These are phyloP conservation scores for Ophiothrix spiculata DNA, from an alignment of 35 echinoderm and acorn worm species.

Conservation along the genomic window DNA sequence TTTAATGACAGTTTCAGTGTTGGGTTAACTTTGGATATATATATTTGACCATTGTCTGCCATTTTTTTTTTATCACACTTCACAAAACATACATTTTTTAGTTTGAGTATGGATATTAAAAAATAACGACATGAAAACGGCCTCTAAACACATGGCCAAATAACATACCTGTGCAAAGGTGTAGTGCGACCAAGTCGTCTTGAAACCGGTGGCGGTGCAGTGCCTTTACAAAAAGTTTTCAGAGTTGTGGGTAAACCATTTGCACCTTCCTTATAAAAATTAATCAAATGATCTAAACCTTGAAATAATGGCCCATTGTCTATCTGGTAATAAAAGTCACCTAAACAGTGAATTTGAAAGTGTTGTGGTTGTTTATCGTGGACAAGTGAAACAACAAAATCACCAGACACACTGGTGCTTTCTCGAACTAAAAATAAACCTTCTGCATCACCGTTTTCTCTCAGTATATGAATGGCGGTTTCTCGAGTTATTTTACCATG, in stretches of 20 bases:
- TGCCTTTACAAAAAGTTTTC: conserved; percentile 52
- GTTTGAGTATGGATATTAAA: too few species aligned
- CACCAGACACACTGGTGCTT: conserved; percentile 74
- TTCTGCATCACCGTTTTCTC: conserved; percentile 67
- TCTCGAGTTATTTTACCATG: conserved; percentile 95
- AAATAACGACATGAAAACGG: too few species aligned
- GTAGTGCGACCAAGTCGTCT: conserved; percentile 59
- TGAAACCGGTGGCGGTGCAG: conserved; percentile 31
- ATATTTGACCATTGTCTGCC: too few species aligned
- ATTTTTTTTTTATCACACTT: too few species aligned
- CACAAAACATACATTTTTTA: too few species aligned
- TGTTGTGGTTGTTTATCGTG: conserved; percentile 72
- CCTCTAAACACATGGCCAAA: too few species aligned
- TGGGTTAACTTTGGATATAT: too few species aligned
- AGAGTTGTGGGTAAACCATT: conserved; percentile 62
- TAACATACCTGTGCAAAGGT: conserved; percentile 59
- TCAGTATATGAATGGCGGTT: conserved; percentile 59
- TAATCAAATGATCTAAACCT: conserved; percentile 55
- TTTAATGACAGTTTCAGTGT: too few species aligned
- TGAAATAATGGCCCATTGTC: conserved; percentile 73
- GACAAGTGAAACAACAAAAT: conserved; percentile 93
- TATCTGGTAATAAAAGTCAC: conserved; percentile 83
- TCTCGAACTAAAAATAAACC: conserved; percentile 67
- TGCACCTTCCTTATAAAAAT: conserved; percentile 49
- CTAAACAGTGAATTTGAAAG: conserved; percentile 91